Conservation (phyloP, 2,888 invertebrate genomes). For the Cremastobaeus sp. region DNA sequence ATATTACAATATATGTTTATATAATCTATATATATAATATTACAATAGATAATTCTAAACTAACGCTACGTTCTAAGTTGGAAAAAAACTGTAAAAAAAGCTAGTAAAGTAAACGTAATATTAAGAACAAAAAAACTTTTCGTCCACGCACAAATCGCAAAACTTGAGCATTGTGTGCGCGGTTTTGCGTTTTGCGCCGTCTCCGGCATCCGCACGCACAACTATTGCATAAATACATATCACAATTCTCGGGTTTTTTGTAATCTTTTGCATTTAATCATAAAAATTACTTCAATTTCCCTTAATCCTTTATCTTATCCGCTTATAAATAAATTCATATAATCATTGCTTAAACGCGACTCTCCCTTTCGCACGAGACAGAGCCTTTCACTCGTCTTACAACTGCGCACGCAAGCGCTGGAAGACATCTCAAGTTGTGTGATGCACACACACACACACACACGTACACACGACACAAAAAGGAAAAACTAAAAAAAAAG, state of each 20-base stretch:
- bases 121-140: slow-evolving; percentile 37
- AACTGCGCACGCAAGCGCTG: slow-evolving; percentile 40
- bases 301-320: slow-evolving; percentile 33
- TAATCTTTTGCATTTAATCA: slow-evolving; percentile 23
- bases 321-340: slow-evolving; percentile 54
- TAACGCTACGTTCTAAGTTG: neutral
- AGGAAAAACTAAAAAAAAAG: slow-evolving; percentile 14
- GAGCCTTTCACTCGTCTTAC: slow-evolving; percentile 46
- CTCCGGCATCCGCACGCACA: slow-evolving; percentile 32
- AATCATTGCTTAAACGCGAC: slow-evolving; percentile 55
- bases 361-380: slow-evolving; percentile 48
- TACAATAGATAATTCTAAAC: slow-evolving; percentile 29
- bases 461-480: slow-evolving; percentile 22
- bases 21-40: slow-evolving; percentile 42
- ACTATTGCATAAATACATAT: slow-evolving; percentile 55
- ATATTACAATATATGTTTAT: slow-evolving; percentile 51
- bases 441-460: too few species aligned
- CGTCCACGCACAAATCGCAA: slow-evolving; percentile 12
- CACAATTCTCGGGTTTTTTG: slow-evolving; percentile 48
- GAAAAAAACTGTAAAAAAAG: neutral
- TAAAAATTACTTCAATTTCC: slow-evolving; percentile 32
- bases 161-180: slow-evolving; percentile 9
- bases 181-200: slow-evolving; percentile 42
- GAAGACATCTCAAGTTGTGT: slow-evolving; percentile 47
- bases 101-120: slow-evolving; percentile 16